phyloP scores from a whole-genome alignment of 2,888 invertebrate genomes.

The Kuschelorhynchus macadamiae region DNA sequence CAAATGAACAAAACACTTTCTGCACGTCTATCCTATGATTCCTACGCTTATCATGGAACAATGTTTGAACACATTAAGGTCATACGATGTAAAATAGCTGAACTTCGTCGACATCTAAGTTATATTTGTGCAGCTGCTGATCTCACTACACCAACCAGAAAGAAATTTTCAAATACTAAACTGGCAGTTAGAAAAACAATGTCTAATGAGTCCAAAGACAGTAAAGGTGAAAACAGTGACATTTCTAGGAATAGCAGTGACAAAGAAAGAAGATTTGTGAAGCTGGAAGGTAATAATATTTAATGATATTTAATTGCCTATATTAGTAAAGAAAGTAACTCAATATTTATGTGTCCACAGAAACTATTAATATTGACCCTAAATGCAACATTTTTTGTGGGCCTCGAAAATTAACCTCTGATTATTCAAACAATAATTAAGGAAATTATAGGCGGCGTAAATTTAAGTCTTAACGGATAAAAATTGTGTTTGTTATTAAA shows the following conservation, averaged over 20 bases:
- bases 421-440: too few relatives aligned
- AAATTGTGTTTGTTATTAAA: too few relatives aligned
- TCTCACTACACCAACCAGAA: constrained; percentile 14
- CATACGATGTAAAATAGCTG: constrained; percentile 65
- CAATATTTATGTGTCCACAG: too few relatives aligned
- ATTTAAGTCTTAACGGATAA: too few relatives aligned
- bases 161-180: constrained; percentile 44
- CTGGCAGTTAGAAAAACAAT: constrained; percentile 56
- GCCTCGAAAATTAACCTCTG: too few relatives aligned
- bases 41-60: constrained; percentile 11
- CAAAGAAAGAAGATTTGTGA: constrained; percentile 53
- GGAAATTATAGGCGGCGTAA: too few relatives aligned
- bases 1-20: constrained; percentile 35
- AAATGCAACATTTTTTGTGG: too few relatives aligned
- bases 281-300: constrained; percentile 35
- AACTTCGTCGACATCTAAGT: constrained; percentile 66
- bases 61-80: constrained; percentile 54
- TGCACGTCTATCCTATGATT: background rate
- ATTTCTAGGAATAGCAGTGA: constrained; percentile 50
- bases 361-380: too few relatives aligned
- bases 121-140: constrained; percentile 64
- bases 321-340: background rate
- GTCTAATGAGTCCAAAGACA: constrained; percentile 55
- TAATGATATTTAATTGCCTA: background rate
- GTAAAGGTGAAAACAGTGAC: constrained; percentile 49